A percentile compares a stretch with the other conserved stretches of the same genome.
Evolutionary conservation across 2,113 vertebrate species (phyloP).

Genomic region (Pteropus alecto): DNA sequence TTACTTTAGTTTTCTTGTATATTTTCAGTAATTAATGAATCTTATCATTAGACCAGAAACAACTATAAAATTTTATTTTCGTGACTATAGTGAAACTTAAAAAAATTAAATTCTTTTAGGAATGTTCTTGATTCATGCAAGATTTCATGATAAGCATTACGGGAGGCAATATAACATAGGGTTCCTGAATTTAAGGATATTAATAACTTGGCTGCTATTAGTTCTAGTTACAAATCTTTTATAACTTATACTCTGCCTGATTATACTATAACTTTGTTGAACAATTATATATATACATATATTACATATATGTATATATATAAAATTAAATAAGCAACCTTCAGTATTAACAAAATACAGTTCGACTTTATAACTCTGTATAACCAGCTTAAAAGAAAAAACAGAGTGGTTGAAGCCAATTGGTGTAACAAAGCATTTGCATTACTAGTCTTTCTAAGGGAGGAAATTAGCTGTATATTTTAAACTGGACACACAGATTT

Average conservation of each 20-base stretch:
- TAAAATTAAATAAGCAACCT: not conserved
- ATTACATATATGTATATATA: too few species aligned
- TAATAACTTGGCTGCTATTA: not conserved
- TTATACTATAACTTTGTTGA: not conserved
- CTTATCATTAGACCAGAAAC: not conserved
- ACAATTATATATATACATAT: not conserved
- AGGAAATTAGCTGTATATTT: not conserved
- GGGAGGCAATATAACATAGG: not conserved
- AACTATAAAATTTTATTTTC: not conserved
- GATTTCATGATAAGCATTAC: not conserved
- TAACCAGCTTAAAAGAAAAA: not conserved
- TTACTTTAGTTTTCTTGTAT: not conserved
- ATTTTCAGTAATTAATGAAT: constrained; percentile 26
- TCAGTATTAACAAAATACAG: not conserved
- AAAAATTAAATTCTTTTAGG: not conserved
- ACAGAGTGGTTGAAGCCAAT: not conserved
- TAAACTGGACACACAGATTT: constrained; percentile 27
- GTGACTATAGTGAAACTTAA: not conserved
- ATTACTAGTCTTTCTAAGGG: not conserved
- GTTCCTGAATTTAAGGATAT: not conserved
- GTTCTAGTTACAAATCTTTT: not conserved
- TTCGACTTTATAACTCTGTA: not conserved
- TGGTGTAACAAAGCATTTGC: not conserved
- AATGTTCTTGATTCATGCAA: not conserved
- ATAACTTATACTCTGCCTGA: not conserved